phyloP scores from a whole-genome alignment of 2,797 vertebrate species.

The Sylvilagus floridanus region DNA sequence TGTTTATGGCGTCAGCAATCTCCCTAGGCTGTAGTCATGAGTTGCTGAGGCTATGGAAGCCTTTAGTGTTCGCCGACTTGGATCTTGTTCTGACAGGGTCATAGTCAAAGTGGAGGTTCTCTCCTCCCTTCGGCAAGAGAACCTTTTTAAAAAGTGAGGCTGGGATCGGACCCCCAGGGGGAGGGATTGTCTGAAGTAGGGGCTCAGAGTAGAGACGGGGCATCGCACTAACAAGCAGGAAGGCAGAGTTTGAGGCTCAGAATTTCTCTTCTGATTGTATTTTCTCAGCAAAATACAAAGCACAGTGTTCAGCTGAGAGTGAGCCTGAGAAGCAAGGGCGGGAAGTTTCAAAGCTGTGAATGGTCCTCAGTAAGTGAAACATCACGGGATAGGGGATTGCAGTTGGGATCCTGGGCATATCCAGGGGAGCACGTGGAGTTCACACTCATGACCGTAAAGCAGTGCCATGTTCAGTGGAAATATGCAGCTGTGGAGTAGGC shows the following conservation, averaged over 20 bases:
- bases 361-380: background rate
- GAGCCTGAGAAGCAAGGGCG: background rate
- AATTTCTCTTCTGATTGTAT: background rate
- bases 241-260: background rate
- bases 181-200: background rate
- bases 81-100: too few relatives aligned
- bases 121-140: too few relatives aligned
- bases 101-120: too few relatives aligned
- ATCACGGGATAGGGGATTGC: background rate
- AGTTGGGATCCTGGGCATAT: background rate
- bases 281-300: constrained; percentile 4
- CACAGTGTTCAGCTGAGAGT: background rate
- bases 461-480: background rate
- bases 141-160: background rate
- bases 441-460: background rate
- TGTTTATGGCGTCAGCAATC: too few relatives aligned
- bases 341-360: background rate
- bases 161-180: background rate
- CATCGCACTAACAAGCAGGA: background rate
- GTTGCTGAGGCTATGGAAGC: too few relatives aligned
- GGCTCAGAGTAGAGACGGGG: too few relatives aligned
- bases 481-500: background rate
- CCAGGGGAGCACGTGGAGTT: background rate
- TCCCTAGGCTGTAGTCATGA: too few relatives aligned
- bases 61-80: too few relatives aligned